A percentile compares a stretch with the other conserved stretches of the same genome.
These are phyloP conservation scores for Stegostoma tigrinum DNA, from an alignment of 2,113 vertebrate species.

Conservation along the genomic window DNA sequence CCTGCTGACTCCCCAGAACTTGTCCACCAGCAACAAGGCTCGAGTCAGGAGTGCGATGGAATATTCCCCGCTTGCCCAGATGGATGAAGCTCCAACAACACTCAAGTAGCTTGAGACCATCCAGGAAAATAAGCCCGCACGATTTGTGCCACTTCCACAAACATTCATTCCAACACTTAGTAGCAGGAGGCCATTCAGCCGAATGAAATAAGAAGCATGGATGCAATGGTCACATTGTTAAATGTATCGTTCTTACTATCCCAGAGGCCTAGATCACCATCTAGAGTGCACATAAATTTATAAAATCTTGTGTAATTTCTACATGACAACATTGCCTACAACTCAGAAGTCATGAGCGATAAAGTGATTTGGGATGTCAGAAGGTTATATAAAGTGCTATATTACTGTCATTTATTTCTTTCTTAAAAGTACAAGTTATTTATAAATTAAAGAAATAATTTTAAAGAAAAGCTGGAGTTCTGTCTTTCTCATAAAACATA, in stretches of 20 bases:
- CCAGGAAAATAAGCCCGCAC: no score
- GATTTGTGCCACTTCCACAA: no score
- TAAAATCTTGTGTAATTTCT: not conserved
- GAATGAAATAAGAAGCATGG: not conserved
- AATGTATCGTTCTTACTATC: not conserved
- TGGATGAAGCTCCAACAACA: no score
- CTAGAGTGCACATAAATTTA: not conserved
- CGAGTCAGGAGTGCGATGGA: no score
- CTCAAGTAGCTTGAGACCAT: no score
- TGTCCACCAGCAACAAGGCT: no score
- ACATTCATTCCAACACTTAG: no score
- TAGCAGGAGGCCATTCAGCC: no score
- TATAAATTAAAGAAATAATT: not conserved
- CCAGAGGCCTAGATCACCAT: not conserved
- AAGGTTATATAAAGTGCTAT: not conserved
- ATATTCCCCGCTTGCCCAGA: no score
- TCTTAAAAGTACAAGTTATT: not conserved
- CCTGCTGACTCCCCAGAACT: no score
- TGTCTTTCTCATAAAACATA: not conserved
- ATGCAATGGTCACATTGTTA: not conserved
- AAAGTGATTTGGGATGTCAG: not conserved
- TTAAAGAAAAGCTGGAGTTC: not conserved
- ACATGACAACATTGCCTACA: not conserved
- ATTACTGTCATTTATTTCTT: not conserved
- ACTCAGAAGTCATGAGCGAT: not conserved